Base-by-base conservation (phyloP, 2,113 vertebrate genomes). In the Apteryx mantelli region DNA sequence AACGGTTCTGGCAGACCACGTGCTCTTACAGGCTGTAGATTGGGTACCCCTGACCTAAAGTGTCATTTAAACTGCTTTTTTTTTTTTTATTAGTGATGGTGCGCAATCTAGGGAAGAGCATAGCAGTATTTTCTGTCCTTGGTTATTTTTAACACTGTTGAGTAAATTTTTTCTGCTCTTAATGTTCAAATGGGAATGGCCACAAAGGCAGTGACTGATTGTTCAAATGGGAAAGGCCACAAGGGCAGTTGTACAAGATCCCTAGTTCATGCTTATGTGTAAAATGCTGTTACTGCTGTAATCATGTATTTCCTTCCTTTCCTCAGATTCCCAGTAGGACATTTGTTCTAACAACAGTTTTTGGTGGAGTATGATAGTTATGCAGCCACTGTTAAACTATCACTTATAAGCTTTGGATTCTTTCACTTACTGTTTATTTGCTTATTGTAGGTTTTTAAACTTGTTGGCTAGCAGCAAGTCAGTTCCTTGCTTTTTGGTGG, bases 361-460 rank as follows among this genome's bases (percentile, higher is more conserved):
- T 46, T 91, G 42, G 42, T 64, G 25, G n/a, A 76, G 25, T 21
- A 25, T 76, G 69, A 50, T 46, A 79, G 55, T 60, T 40, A 28
- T 22, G 28, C 55, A 88, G 44, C 46, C 11, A 5, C 44, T 61
- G 42, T 60, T 83, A 88, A 90, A 63, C 17, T n/a, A 1, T 22
- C 76, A 16, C 14, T 68, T 86, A 64, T 87, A 92, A 92, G 42
- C 64, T 90, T 65, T 55, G 74, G 11, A 19, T 82, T 86, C 38
- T 79, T 82, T 63, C 44, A 50, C 34, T 55, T 85, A 5, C 38
- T 19, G 13, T 22, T 69, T 42, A 25, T 79, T 60, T 90, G 28
- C 42, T 71, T 66, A 13, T 26, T 25, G 71, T 25, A 50, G n/a
- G 22, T 83, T 68, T 73, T 48, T 69, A 69, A 36, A 28, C 15